Base-by-base conservation (phyloP, 2,888 invertebrate species). In the Polydrusus pterygomalis region DNA sequence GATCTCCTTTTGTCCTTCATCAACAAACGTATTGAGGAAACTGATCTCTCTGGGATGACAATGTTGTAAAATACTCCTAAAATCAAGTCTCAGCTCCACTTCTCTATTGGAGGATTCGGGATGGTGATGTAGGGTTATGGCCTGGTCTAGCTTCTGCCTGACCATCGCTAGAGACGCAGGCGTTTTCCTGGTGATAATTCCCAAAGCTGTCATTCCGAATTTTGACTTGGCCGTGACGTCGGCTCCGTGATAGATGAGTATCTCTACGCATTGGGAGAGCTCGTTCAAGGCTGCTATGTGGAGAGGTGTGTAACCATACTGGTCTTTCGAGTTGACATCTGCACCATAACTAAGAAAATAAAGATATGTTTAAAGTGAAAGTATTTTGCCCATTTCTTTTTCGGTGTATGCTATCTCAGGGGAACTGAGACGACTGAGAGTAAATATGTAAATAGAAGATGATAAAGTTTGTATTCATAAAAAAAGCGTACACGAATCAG, bases 171-270 rank as follows among this genome's bases (percentile, higher is more conserved):
- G 90, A 18, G 95, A 95, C 11, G 95, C 94, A 11, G 96, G 96
- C 2, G 96, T 96, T 89, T 96, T 96, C 77, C 96, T 90, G 18
- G 95, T 93, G 77, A 96, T 95, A 78, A 96, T 94, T 81, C 95
- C 95, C 75, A 96, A 88, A 30, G 96, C 96, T 9, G 95, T 94
- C 85, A 95, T 94, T 74, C 96, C 96, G 83, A 95, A 96, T 86
- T 94, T 95, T 65, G 96, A 96, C 83, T 94, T 93, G 1, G 95
- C 94, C 13, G 95, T 96, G n/a, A 96, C 93, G 88, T 96, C 96
- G 63, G 96, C 96, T 3, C 96, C 96, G 85, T 94, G 93, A 83
- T 93, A 93, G 77, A 96, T 93, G 78, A 96, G 88, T 79, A 95
- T 92, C 85, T 96, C 95, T 0, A 96, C 96, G 86, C 96, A 96